A percentile compares a stretch with the other conserved stretches of the same genome.
phyloP scores from a whole-genome alignment of 1,140 invertebrate genomes.

The Achroia grisella region DNA sequence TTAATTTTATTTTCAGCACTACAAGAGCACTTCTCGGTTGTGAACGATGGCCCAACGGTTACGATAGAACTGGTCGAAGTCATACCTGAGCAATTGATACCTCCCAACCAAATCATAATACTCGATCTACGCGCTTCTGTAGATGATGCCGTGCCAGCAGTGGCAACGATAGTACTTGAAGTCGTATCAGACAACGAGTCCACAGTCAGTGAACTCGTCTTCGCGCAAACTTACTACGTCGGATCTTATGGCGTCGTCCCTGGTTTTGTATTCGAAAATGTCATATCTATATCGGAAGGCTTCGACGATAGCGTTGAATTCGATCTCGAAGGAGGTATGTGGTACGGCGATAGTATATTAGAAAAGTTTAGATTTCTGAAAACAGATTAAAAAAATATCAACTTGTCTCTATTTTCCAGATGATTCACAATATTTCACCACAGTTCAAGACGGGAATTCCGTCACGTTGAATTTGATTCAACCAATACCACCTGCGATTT shows the following conservation, averaged over 20 bases:
- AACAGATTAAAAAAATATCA: too few species aligned
- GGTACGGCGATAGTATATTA: too few species aligned
- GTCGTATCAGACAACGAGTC: conserved; percentile 1
- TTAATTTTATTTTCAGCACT: conserved; percentile 19
- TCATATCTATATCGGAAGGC: conserved; percentile 6
- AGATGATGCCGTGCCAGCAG: conserved; percentile 11
- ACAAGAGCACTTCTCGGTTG: conserved; percentile 5
- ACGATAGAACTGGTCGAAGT: conserved; percentile 4
- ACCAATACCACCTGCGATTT: conserved; percentile 14
- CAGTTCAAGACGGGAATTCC: conserved; percentile 7
- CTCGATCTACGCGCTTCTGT: conserved; percentile 22
- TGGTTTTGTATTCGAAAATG: conserved; percentile 6
- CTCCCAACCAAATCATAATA: conserved; percentile 18
- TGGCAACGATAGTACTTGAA: conserved; percentile 18
- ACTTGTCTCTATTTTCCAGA: conserved; percentile 14
- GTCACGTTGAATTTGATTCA: conserved; percentile 6
- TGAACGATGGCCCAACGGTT: conserved; percentile 5
- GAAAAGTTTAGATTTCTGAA: too few species aligned
- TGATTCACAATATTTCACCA: conserved; percentile 19
- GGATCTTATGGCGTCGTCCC: conserved; percentile 13
- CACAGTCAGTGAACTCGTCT: background rate
- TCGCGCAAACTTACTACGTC: conserved; percentile 18
- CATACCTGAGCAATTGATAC: conserved; percentile 17
- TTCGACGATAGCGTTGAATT: conserved; percentile 9
- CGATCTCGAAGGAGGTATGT: conserved; percentile 1